phyloP scores from a whole-genome alignment of 2,888 invertebrate genomes.

The Nephrotoma flavescens region DNA sequence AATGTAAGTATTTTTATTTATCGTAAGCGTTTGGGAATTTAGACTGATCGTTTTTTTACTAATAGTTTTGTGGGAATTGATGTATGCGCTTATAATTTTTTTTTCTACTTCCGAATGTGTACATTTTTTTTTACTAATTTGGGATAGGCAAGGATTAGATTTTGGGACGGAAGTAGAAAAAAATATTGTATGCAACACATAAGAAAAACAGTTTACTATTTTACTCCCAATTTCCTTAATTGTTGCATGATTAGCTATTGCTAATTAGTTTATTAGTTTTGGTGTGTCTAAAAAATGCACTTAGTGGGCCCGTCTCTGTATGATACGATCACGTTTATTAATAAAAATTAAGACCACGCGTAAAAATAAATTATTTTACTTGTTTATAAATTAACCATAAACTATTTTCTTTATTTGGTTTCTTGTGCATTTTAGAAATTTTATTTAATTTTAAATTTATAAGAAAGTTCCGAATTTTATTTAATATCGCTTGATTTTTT shows the following conservation, averaged over 20 bases:
- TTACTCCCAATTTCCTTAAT: too few species aligned
- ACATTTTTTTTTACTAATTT: too few species aligned
- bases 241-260: too few species aligned
- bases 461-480: not conserved
- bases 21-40: not conserved
- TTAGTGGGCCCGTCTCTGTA: not conserved
- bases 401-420: not conserved
- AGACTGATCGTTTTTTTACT: not conserved
- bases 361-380: not conserved
- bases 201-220: too few species aligned
- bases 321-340: not conserved
- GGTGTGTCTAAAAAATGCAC: not conserved
- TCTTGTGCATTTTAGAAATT: not conserved
- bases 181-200: too few species aligned
- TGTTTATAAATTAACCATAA: not conserved
- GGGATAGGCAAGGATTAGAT: too few species aligned
- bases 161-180: too few species aligned
- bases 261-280: not conserved
- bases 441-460: not conserved
- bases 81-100: not conserved
- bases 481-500: not conserved
- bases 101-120: not conserved
- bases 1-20: constrained; percentile 7
- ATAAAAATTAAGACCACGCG: not conserved
- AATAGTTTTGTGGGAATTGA: not conserved